A percentile compares a stretch with the other conserved stretches of the same genome.
Evolutionary conservation across 2,888 invertebrate genomes (phyloP).

Genomic region (Xylota sylvarum): DNA sequence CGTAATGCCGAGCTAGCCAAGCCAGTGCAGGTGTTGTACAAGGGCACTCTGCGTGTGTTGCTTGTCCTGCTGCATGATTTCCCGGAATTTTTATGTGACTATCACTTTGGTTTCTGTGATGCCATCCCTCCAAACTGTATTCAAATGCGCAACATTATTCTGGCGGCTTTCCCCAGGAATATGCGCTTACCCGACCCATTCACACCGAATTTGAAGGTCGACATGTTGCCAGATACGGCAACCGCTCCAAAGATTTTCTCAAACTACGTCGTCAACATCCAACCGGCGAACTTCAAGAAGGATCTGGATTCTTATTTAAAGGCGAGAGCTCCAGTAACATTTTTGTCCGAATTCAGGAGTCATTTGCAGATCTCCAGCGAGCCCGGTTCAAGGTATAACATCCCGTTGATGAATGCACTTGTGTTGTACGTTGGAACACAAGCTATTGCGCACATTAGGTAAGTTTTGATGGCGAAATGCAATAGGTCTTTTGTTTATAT

Average conservation of each 20-base stretch:
- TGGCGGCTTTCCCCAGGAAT: conserved; percentile 98
- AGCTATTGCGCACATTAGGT: conserved; percentile 94
- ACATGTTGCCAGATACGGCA: conserved; percentile 94
- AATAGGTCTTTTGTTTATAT: neutral
- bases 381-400: conserved; percentile 97
- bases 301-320: conserved; percentile 98
- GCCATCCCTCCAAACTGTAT: conserved; percentile 99
- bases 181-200: conserved; percentile 99
- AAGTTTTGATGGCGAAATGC: conserved; percentile 31
- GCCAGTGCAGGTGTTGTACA: conserved; percentile 97
- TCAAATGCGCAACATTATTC: conserved; percentile 98
- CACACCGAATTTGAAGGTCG: conserved; percentile 97
- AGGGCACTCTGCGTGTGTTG: conserved; percentile 97
- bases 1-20: conserved; percentile 98
- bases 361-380: conserved; percentile 95
- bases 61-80: conserved; percentile 99
- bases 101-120: conserved; percentile 99
- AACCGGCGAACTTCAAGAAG: conserved; percentile 95
- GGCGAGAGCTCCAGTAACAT: conserved; percentile 96
- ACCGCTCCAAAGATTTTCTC: conserved; percentile 95
- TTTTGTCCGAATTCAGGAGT: conserved; percentile 95
- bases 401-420: conserved; percentile 97
- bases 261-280: conserved; percentile 94
- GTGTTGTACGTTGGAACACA: conserved; percentile 99
- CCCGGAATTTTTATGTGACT: conserved; percentile 99